Evolutionary conservation across 2,888 invertebrate genomes (phyloP).

Genomic region (Sarcophaga carnaria): DNA sequence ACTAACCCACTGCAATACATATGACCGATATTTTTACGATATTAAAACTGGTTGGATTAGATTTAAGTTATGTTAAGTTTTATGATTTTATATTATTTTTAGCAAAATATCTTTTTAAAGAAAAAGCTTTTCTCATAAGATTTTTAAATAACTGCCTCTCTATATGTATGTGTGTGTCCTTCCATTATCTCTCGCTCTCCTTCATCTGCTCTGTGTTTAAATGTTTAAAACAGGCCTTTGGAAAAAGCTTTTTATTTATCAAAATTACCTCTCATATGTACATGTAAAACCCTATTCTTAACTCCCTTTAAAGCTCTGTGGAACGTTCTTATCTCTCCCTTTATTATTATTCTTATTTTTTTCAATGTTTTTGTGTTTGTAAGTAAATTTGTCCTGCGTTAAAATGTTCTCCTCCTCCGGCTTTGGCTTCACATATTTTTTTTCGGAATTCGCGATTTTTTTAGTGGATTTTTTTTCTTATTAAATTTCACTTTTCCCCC

Average conservation of each 20-base stretch:
- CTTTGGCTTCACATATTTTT: constrained; percentile 26
- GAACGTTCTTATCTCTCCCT: not conserved
- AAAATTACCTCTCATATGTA: no score
- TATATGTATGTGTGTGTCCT: no score
- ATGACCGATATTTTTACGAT: no score
- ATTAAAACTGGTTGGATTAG: no score
- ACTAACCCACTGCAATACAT: not conserved
- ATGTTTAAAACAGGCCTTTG: no score
- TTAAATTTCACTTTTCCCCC: not conserved
- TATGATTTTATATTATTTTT: no score
- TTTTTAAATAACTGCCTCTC: not conserved
- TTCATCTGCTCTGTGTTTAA: no score
- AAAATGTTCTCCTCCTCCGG: constrained; percentile 17
- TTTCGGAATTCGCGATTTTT: constrained; percentile 25
- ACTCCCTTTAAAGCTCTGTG: constrained; percentile 17
- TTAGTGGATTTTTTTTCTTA: not conserved
- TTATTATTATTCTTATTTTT: no score
- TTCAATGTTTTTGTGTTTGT: constrained; percentile 10
- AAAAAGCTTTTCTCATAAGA: not conserved
- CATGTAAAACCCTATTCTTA: not conserved
- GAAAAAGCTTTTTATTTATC: no score
- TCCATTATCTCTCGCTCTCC: no score
- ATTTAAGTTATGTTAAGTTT: no score
- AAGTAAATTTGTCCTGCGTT: constrained; percentile 19
- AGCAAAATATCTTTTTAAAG: not conserved